Evolutionary conservation across 2,888 invertebrate species (phyloP), one percentile per base, ranked within the genome.

Genomic region (Melinaea marsaeus): DNA sequence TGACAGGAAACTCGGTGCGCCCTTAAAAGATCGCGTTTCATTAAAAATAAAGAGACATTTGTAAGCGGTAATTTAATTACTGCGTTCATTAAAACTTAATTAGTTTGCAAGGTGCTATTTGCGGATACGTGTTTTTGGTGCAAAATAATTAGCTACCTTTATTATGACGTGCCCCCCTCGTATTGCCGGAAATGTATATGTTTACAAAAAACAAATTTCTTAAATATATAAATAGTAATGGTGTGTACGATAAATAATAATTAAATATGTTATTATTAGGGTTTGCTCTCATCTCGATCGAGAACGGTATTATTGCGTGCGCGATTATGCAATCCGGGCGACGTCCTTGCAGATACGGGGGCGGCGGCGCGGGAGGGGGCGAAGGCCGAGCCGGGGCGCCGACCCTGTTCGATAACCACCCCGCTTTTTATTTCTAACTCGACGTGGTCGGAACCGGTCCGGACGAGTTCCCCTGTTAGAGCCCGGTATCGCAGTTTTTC

Each of bases 241-340:
- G 1, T 22, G 22, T 22, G 22, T 7, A 48, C 2, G 48, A 48
- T 48, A 22, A 48, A 48, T 48, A 6, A 48, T 13, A 13, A 22
- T n/a, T 48, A 22, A 22, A 48, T 22, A 48, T 13, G 7, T 48
- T 22, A 48, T 48, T 48, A 22, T 48, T 48, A 7, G 48, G 46
- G 54, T 65, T 63, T 55, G 57, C 48, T 61, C 74, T 77, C 75
- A 68, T 65, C 68, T 64, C 62, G 66, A 74, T 77, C 79, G 79
- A 76, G 72, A 83, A 86, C 86, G 87, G 87, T 85, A 86, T 79
- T 81, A 69, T 83, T 84, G 86, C 86, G 83, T 85, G 86, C 81
- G 71, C 75, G 81, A 85, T 89, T 89, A 89, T 87, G 89, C 86
- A 89, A 89, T 79, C 70, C 73, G 80, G 79, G 81, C 81, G 85